Percentiles rank a stretch among this genome's conserved stretches.
Conservation (phyloP, 2,888 invertebrate genomes). For the Pomacea canaliculata region DNA sequence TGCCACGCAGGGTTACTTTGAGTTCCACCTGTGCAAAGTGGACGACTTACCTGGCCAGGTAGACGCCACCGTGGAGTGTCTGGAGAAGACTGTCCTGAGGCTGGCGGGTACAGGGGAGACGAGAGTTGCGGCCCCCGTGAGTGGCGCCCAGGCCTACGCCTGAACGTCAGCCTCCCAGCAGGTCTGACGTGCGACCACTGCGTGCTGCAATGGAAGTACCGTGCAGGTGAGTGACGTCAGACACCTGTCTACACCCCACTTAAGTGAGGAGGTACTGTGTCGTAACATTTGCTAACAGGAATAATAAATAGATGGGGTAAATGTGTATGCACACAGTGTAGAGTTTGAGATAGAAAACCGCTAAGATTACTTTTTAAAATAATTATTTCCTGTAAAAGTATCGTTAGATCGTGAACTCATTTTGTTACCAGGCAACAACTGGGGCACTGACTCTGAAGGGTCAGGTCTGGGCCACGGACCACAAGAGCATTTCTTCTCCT, state of each 20-base stretch:
- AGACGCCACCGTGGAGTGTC: constrained; percentile 15
- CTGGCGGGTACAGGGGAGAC: neutral
- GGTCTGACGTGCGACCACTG: constrained; percentile 8
- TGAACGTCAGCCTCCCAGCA: neutral
- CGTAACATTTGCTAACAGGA: too few species aligned
- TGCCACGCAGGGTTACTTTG: constrained; percentile 14
- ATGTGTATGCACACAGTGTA: too few species aligned
- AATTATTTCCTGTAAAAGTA: too few species aligned
- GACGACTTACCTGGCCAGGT: constrained; percentile 7
- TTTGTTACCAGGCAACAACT: constrained; percentile 34
- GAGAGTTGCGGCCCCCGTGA: too few species aligned
- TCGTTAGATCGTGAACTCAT: too few species aligned
- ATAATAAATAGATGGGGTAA: too few species aligned
- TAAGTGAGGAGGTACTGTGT: neutral
- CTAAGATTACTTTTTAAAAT: too few species aligned
- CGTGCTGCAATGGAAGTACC: constrained; percentile 39
- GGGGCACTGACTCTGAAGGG: constrained; percentile 32
- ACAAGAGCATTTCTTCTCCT: constrained; percentile 38
- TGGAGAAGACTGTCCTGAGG: constrained; percentile 1
- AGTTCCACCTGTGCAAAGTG: constrained; percentile 21
- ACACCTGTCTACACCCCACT: too few species aligned
- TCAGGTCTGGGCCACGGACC: constrained; percentile 37
- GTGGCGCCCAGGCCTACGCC: neutral
- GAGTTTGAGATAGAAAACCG: too few species aligned
- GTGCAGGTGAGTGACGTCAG: constrained; percentile 16